Evolutionary conservation across 2,113 vertebrate species (phyloP).

Genomic region (Electrona antarctica): DNA sequence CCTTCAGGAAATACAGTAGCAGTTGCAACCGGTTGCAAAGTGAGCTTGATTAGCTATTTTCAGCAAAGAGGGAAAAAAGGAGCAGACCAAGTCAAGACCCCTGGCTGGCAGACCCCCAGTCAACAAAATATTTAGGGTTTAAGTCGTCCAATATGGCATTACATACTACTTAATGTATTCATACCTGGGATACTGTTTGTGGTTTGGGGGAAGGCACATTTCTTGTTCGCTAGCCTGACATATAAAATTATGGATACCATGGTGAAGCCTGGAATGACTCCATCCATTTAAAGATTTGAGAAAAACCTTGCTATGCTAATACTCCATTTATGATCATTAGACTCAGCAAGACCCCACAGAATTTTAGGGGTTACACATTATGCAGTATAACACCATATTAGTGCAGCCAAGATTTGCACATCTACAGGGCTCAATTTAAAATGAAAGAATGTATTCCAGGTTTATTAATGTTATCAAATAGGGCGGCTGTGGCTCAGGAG

Average conservation of each 20-base stretch:
- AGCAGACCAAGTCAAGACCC: too few species aligned
- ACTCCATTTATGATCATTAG: background rate
- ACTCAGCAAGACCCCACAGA: background rate
- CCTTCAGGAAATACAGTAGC: too few species aligned
- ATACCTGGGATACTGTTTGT: too few species aligned
- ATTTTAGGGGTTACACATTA: background rate
- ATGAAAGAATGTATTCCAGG: background rate
- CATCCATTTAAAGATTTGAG: background rate
- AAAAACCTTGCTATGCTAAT: background rate
- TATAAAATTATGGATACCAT: background rate
- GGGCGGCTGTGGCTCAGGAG: too few species aligned
- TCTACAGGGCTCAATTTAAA: constrained; percentile 1
- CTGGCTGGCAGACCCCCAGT: too few species aligned
- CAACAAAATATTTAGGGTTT: too few species aligned
- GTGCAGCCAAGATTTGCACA: background rate
- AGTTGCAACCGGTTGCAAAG: too few species aligned
- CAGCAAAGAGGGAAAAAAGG: too few species aligned
- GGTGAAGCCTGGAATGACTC: background rate
- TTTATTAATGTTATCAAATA: background rate
- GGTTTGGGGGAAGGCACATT: too few species aligned
- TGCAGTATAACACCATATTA: background rate
- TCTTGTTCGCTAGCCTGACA: background rate
- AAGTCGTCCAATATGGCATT: too few species aligned
- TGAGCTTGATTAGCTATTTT: too few species aligned
- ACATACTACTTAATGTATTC: too few species aligned